A percentile compares a stretch with the other conserved stretches of the same genome.
Conservation (phyloP, 1,140 invertebrate species). For the Acyrthosiphon pisum region DNA sequence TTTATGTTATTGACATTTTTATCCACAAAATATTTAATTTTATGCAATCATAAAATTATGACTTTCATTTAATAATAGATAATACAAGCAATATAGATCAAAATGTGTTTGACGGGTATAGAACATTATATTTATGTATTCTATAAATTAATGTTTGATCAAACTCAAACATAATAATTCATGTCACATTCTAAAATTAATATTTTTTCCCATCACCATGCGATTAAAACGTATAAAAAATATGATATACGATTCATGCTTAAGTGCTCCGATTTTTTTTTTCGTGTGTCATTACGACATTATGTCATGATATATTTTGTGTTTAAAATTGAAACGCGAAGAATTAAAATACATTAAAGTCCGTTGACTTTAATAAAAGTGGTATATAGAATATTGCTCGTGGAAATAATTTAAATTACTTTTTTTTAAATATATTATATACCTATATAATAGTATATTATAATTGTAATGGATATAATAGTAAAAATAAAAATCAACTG, state of each 20-base stretch:
- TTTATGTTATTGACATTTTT: not conserved
- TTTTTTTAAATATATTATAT: slow-evolving; percentile 10
- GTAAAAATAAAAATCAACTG: slow-evolving; percentile 13
- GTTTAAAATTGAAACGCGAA: slow-evolving; percentile 35
- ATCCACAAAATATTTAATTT: not conserved
- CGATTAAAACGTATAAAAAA: slow-evolving; percentile 1
- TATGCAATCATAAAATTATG: not conserved
- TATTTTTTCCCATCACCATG: not conserved
- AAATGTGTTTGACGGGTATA: not conserved
- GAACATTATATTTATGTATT: slow-evolving; percentile 20
- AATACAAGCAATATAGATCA: not conserved
- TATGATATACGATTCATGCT: slow-evolving; percentile 35
- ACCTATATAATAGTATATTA: too few relatives aligned
- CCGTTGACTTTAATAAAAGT: slow-evolving; percentile 30
- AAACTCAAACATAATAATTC: slow-evolving; percentile 11
- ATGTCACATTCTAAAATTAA: slow-evolving; percentile 32
- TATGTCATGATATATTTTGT: slow-evolving; percentile 10
- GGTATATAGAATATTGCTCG: slow-evolving; percentile 24
- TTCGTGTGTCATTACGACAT: slow-evolving; percentile 13
- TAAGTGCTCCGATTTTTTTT: slow-evolving; percentile 26
- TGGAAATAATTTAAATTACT: slow-evolving; percentile 52
- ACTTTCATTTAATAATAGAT: not conserved
- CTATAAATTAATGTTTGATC: not conserved
- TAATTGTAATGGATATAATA: not conserved
- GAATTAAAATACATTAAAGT: slow-evolving; percentile 47